Base-by-base conservation (phyloP, 1,140 invertebrate genomes). In the Cataglyphis hispanica region DNA sequence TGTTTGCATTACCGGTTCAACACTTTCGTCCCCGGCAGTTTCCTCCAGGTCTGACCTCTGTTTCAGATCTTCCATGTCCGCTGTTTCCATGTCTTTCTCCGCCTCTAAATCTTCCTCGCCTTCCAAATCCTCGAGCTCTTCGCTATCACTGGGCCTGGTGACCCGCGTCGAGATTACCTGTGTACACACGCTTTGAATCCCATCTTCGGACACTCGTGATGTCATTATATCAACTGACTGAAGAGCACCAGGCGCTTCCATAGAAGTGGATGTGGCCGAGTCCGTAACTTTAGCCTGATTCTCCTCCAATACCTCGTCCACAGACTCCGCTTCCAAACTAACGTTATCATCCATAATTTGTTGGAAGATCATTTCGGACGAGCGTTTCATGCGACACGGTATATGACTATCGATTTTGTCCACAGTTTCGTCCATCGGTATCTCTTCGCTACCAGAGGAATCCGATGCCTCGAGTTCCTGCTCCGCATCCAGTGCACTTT, bases 281-380 rank as follows among this genome's bases (percentile, higher is more conserved):
- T 95, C 88, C 0, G 63, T 22, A 0, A 67, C 67, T 25, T 84
- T 91, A 16, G 37, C 63, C 1, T 40, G 67, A 40, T 89, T 87
- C 40, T 90, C 74, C 2, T 88, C 80, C 66, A 53, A 16, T 16
- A n/a, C 31, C 2, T 87, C 60, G 1, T 70, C 5, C 13, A 60
- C 34, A 0, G 40, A 19, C 0, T 87, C 76, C 0, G 16, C 6
- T 2, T 92, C 89, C n/a, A 88, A 91, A 10, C 92, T 92, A 2
- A 91, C 91, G 5, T 93, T 90, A 6, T 93, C 91, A 31, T 95
- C 93, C 27, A 91, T 63, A 2, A 93, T 97, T 19, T 97, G 97
- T 91, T 97, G 97, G 93, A 98, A 98, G 86, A 97, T 97, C 98
- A 98, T 98, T 95, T 98, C 98, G 86, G 97, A 97, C 0, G 98